Percentiles rank a stretch among this genome's conserved stretches.
phyloP scores from a whole-genome alignment of 1,140 invertebrate genomes.

The Chironomus striatipennis region DNA sequence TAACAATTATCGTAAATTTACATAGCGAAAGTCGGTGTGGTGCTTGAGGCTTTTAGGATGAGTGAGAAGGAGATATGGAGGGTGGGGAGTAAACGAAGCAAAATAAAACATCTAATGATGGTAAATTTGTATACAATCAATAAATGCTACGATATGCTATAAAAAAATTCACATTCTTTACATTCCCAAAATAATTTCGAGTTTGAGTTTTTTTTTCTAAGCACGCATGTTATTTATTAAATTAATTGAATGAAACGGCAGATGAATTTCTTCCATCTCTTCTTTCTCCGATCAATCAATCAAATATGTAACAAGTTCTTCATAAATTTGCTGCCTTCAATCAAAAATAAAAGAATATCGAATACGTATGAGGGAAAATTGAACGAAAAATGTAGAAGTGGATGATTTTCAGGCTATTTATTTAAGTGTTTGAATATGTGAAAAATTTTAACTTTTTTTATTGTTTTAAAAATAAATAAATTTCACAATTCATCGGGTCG shows the following conservation, averaged over 20 bases:
- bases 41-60: background rate
- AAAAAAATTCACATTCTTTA: no score
- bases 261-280: background rate
- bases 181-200: background rate
- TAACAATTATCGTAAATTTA: conserved; percentile 18
- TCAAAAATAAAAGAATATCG: no score
- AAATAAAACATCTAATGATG: conserved; percentile 1
- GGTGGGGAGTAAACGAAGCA: background rate
- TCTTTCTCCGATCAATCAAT: background rate
- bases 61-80: background rate
- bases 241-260: background rate
- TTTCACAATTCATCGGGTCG: background rate
- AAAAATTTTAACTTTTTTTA: background rate
- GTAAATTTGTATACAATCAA: background rate
- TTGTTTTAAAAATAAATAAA: conserved; percentile 10
- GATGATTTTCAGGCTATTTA: background rate
- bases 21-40: background rate
- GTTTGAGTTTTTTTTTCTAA: background rate
- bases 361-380: no score
- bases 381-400: no score
- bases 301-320: background rate
- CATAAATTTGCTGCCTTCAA: background rate
- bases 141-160: no score
- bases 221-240: background rate
- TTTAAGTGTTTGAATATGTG: conserved; percentile 4